Evolutionary conservation across 1,140 invertebrate genomes (phyloP).

Genomic region (Macrobrachium nipponense): DNA sequence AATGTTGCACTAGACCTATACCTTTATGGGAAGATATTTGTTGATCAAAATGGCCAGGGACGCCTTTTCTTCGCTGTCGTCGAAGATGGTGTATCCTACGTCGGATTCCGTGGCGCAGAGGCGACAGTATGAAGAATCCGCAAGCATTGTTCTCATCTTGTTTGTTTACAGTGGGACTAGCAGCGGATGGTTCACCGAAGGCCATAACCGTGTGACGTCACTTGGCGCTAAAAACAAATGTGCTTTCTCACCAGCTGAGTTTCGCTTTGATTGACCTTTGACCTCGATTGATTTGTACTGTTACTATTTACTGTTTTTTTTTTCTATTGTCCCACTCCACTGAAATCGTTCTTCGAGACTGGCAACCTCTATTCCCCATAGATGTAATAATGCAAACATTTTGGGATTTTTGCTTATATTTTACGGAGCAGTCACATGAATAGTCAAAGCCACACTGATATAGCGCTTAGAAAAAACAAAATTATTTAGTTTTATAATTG

Average conservation of each 20-base stretch:
- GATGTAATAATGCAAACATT: too few relatives aligned
- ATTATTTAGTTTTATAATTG: too few relatives aligned
- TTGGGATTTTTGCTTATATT: too few relatives aligned
- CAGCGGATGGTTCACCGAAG: not conserved
- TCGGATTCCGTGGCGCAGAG: slow-evolving; percentile 46
- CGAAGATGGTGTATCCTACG: slow-evolving; percentile 50
- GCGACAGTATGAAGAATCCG: slow-evolving; percentile 41
- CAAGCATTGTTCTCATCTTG: slow-evolving; percentile 43
- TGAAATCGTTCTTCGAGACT: too few relatives aligned
- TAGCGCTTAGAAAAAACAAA: too few relatives aligned
- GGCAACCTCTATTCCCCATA: too few relatives aligned
- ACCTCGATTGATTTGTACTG: too few relatives aligned
- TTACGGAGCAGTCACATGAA: too few relatives aligned
- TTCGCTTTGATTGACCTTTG: too few relatives aligned
- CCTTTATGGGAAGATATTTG: slow-evolving; percentile 57
- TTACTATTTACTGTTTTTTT: too few relatives aligned
- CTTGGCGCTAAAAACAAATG: not conserved
- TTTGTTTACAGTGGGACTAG: not conserved
- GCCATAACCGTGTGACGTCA: not conserved
- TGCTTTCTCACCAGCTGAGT: not conserved
- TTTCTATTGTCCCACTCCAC: too few relatives aligned
- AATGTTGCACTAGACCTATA: not conserved
- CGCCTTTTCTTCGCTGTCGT: slow-evolving; percentile 52
- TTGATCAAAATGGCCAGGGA: slow-evolving; percentile 55
- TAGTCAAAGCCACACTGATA: too few relatives aligned